These are phyloP conservation scores for Nephrotoma appendiculata DNA, from an alignment of 2,888 invertebrate genomes.

Conservation along the genomic window DNA sequence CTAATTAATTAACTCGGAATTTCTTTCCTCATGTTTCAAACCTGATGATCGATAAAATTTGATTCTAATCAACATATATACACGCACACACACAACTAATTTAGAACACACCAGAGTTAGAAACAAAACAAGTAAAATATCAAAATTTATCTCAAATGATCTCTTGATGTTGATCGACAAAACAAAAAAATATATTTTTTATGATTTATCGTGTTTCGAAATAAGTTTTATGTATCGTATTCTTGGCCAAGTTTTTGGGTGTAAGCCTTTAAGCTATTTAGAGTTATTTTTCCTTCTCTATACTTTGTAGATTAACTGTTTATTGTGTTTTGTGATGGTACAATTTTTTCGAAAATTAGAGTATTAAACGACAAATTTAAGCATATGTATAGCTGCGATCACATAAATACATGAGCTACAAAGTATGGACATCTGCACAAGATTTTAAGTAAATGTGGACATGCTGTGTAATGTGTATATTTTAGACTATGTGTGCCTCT, in stretches of 20 bases:
- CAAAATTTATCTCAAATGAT: background rate
- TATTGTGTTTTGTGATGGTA: background rate
- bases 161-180: background rate
- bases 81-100: background rate
- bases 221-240: background rate
- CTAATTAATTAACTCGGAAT: background rate
- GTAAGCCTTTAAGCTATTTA: background rate
- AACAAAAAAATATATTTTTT: background rate
- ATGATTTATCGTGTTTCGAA: background rate
- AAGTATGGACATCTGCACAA: background rate
- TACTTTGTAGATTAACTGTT: background rate
- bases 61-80: background rate
- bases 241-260: background rate
- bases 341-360: background rate
- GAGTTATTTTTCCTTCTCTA: background rate
- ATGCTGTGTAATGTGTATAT: background rate
- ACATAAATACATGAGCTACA: background rate
- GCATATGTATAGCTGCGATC: background rate
- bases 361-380: background rate
- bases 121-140: background rate
- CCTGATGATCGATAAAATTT: background rate
- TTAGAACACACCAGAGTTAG: background rate
- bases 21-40: background rate
- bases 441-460: background rate
- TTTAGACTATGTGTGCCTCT: background rate